Evolutionary conservation across 2,888 invertebrate species (phyloP).

Genomic region (Conomelus anceps): DNA sequence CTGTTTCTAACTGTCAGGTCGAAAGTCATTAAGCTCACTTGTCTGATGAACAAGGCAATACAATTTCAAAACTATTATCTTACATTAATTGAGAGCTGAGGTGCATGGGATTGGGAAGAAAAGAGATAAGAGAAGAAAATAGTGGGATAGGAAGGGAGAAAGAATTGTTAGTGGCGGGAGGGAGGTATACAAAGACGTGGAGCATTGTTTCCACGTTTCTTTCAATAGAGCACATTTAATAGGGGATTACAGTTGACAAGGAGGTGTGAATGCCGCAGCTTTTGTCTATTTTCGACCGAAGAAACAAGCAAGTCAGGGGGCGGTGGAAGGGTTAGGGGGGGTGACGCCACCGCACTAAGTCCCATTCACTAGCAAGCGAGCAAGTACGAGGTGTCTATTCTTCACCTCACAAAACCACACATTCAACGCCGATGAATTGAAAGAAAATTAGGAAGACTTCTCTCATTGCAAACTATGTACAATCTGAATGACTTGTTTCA

Average conservation of each 20-base stretch:
- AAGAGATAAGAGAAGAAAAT: no score
- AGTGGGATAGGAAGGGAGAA: background rate
- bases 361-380: background rate
- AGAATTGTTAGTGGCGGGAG: background rate
- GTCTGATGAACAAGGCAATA: background rate
- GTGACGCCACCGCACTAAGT: background rate
- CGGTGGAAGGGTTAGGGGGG: background rate
- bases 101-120: background rate
- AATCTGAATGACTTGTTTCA: slow-evolving; percentile 4
- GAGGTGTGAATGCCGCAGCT: slow-evolving; percentile 7
- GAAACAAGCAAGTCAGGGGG: background rate
- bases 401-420: slow-evolving; percentile 8
- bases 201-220: background rate
- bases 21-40: background rate
- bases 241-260: slow-evolving; percentile 10
- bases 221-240: slow-evolving; percentile 9
- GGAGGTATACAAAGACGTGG: background rate
- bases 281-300: slow-evolving; percentile 1
- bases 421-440: background rate
- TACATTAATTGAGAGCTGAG: background rate
- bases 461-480: slow-evolving; percentile 2
- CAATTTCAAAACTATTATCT: background rate
- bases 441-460: slow-evolving; percentile 13
- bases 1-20: background rate
- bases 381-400: background rate